phyloP scores from a whole-genome alignment of 2,888 invertebrate species.

The Limnephilus lunatus region DNA sequence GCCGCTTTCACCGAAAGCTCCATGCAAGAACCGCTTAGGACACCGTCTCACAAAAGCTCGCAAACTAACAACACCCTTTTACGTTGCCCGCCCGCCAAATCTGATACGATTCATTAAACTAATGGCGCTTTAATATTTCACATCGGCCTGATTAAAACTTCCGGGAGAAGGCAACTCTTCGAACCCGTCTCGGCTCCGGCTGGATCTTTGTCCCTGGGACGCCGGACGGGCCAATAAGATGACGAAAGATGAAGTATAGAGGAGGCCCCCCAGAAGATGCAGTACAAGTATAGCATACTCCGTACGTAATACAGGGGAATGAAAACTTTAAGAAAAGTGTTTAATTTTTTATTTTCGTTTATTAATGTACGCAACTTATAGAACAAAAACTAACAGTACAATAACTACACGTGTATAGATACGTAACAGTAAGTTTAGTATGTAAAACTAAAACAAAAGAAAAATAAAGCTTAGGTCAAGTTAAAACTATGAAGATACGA shows the following conservation, averaged over 20 bases:
- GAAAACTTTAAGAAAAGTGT: not conserved
- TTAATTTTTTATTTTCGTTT: not conserved
- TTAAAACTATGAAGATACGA: too few relatives aligned
- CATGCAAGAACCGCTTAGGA: constrained; percentile 53
- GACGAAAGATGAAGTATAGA: constrained; percentile 6
- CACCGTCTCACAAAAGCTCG: constrained; percentile 57
- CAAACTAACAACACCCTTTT: constrained; percentile 49
- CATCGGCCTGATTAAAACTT: constrained; percentile 75
- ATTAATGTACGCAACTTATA: too few relatives aligned
- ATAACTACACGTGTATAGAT: too few relatives aligned
- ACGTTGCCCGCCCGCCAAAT: constrained; percentile 72
- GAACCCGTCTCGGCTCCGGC: constrained; percentile 47
- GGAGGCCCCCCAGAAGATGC: not conserved
- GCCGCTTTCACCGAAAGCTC: constrained; percentile 24
- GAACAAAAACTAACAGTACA: too few relatives aligned
- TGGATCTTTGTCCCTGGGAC: constrained; percentile 42
- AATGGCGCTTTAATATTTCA: constrained; percentile 78
- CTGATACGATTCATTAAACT: constrained; percentile 79
- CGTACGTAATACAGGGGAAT: not conserved
- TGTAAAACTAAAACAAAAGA: too few relatives aligned
- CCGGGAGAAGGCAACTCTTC: constrained; percentile 29
- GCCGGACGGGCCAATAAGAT: constrained; percentile 33
- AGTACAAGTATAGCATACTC: not conserved
- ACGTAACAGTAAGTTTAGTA: too few relatives aligned
- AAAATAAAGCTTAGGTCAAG: too few relatives aligned